Evolutionary conservation across 2,113 vertebrate species (phyloP).

Genomic region (Brachyhypopomus occidentalis): DNA sequence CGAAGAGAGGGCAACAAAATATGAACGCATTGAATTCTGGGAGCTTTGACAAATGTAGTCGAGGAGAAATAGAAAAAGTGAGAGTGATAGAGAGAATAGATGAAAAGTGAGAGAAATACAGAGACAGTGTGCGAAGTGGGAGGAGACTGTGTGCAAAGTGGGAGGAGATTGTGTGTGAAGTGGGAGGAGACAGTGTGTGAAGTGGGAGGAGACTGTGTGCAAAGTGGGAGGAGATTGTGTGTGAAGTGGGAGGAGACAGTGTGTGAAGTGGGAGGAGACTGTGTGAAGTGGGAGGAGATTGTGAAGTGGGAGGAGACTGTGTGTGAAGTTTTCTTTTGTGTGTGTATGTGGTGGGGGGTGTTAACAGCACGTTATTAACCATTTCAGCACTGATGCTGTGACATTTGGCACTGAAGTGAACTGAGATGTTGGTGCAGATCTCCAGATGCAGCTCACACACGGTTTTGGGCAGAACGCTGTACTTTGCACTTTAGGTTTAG

Average conservation of each 20-base stretch:
- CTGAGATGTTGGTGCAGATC: constrained; percentile 86
- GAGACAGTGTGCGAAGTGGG: neutral
- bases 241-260: constrained; percentile 27
- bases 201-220: neutral
- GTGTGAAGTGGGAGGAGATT: neutral
- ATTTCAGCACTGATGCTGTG: constrained; percentile 79
- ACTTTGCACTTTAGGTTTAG: constrained; percentile 75
- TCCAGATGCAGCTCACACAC: constrained; percentile 87
- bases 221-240: constrained; percentile 22
- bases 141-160: constrained; percentile 35
- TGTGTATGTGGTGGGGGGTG: constrained; percentile 40
- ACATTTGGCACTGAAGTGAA: constrained; percentile 86
- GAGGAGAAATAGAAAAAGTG: neutral
- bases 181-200: neutral
- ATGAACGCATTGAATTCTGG: neutral
- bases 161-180: neutral
- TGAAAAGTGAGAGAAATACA: neutral
- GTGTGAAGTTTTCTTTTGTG: neutral
- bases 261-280: neutral
- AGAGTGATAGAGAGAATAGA: neutral
- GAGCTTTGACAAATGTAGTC: neutral
- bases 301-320: neutral
- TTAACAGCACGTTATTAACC: constrained; percentile 78
- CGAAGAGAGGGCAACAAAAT: neutral
- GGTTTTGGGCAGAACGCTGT: constrained; percentile 82